Percentiles rank a stretch among this genome's conserved stretches.
phyloP scores from a whole-genome alignment of 2,888 invertebrate species.

The Leistus spinibarbis region DNA sequence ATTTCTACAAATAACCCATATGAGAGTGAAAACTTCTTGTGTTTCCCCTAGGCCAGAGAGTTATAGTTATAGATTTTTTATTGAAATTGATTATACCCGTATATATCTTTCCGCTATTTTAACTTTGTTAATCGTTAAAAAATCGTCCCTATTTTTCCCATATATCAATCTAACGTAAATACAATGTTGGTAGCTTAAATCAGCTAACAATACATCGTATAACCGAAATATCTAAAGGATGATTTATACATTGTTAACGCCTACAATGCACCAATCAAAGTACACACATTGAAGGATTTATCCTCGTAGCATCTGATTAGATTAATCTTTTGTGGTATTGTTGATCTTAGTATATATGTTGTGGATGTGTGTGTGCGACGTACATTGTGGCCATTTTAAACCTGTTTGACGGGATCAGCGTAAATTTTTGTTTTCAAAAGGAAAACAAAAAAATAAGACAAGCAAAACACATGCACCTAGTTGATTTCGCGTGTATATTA shows the following conservation, averaged over 20 bases:
- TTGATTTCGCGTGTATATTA: background rate
- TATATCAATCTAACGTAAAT: background rate
- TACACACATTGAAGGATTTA: background rate
- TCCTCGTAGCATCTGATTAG: slow-evolving; percentile 22
- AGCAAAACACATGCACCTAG: background rate
- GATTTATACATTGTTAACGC: slow-evolving; percentile 7
- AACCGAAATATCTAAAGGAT: background rate
- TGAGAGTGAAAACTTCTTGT: too few species aligned
- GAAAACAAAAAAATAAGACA: background rate
- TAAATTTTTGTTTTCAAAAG: background rate
- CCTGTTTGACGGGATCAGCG: background rate
- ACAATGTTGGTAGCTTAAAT: background rate
- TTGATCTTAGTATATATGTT: slow-evolving; percentile 3
- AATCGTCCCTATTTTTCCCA: too few species aligned
- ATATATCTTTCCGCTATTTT: background rate
- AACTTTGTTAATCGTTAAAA: background rate
- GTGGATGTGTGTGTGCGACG: background rate
- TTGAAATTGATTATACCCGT: background rate
- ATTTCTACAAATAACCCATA: too few species aligned
- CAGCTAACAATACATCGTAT: slow-evolving; percentile 1
- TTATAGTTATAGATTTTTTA: too few species aligned
- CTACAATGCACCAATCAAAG: slow-evolving; percentile 31
- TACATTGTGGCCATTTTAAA: background rate
- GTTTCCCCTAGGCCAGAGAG: too few species aligned
- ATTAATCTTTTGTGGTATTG: slow-evolving; percentile 34